A percentile compares a stretch with the other conserved stretches of the same genome.
Evolutionary conservation across 2,888 invertebrate genomes (phyloP).

Genomic region (Cantharis flavilabris): DNA sequence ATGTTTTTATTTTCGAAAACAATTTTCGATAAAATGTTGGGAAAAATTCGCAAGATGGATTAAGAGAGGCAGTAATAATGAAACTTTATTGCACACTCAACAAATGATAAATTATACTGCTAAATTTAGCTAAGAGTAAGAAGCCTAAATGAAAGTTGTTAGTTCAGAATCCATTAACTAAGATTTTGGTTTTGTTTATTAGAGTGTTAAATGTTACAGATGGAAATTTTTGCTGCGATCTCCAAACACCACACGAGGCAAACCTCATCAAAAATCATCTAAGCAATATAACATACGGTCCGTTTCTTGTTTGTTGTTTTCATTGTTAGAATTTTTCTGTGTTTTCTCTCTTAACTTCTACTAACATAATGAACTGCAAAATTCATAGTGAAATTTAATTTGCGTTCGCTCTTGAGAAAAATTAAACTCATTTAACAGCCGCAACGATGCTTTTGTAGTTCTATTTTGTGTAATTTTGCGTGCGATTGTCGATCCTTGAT

Average conservation of each 20-base stretch:
- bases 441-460: not conserved
- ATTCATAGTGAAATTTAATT: slow-evolving; percentile 2
- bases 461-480: not conserved
- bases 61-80: not conserved
- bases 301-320: slow-evolving; percentile 52
- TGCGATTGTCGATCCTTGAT: not conserved
- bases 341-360: not conserved
- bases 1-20: not conserved
- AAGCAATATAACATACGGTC: slow-evolving; percentile 66
- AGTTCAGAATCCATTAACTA: slow-evolving; percentile 8
- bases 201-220: slow-evolving; percentile 68
- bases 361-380: slow-evolving; percentile 18
- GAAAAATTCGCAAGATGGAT: not conserved
- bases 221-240: slow-evolving; percentile 88
- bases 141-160: not conserved
- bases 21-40: not conserved
- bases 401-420: not conserved
- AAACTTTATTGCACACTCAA: not conserved
- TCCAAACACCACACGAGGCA: slow-evolving; percentile 78
- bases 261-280: slow-evolving; percentile 60
- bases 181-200: slow-evolving; percentile 11
- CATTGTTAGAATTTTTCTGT: slow-evolving; percentile 2
- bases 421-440: not conserved
- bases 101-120: not conserved
- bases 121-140: slow-evolving; percentile 9